Percentiles rank a stretch among this genome's conserved stretches.
phyloP scores from a whole-genome alignment of 2,113 vertebrate species.

The Chionis minor region DNA sequence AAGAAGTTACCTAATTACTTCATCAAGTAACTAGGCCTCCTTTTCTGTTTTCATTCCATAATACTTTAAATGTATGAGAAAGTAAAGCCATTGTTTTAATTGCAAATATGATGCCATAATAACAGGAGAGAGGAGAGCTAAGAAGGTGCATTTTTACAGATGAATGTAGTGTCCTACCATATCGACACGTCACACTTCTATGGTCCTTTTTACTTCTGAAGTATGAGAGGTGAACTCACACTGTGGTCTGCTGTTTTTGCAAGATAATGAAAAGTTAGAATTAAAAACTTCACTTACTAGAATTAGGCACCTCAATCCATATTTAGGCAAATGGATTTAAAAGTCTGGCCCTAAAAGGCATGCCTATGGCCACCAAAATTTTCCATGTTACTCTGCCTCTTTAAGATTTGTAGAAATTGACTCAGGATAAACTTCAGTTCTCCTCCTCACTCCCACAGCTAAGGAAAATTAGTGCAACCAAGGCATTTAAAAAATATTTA shows the following conservation, averaged over 20 bases:
- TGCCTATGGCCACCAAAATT: not conserved
- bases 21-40: not conserved
- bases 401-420: not conserved
- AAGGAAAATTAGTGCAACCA: not conserved
- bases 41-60: not conserved
- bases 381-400: not conserved
- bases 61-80: not conserved
- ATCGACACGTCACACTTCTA: not conserved
- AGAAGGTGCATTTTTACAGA: not conserved
- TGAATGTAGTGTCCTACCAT: not conserved
- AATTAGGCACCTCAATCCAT: not conserved
- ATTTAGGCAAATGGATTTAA: not conserved
- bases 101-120: not conserved
- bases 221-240: not conserved
- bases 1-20: not conserved
- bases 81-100: not conserved
- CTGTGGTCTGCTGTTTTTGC: not conserved
- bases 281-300: not conserved
- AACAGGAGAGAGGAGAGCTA: not conserved
- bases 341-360: not conserved
- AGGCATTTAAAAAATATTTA: not conserved
- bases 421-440: not conserved
- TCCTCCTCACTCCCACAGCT: not conserved
- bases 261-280: not conserved
- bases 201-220: not conserved